These are phyloP conservation scores for Athetis lepigone DNA, from an alignment of 2,888 invertebrate genomes.

Conservation along the genomic window DNA sequence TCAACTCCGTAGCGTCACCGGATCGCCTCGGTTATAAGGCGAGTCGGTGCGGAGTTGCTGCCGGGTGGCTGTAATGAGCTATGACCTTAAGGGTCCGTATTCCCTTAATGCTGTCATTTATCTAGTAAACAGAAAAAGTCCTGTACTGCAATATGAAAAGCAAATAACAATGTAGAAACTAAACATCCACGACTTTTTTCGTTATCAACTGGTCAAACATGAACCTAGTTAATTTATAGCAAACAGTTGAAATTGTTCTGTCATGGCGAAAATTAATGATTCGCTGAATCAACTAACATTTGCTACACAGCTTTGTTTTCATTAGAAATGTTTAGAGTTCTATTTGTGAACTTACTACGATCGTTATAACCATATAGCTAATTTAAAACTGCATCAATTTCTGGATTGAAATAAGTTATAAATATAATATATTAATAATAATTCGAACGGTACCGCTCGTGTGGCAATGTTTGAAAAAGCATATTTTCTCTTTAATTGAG, in stretches of 20 bases:
- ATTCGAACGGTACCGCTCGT: no score
- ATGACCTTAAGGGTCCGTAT: no score
- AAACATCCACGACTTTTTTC: constrained; percentile 27
- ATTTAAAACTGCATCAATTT: no score
- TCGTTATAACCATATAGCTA: no score
- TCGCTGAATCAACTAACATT: constrained; percentile 70
- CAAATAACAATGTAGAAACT: constrained; percentile 8
- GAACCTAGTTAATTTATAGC: constrained; percentile 74
- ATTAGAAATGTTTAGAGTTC: constrained; percentile 21
- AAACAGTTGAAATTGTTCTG: constrained; percentile 81
- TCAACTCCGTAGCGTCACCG: no score
- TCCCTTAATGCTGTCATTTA: neutral
- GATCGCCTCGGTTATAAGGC: no score
- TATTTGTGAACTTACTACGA: constrained; percentile 7
- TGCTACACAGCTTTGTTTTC: constrained; percentile 30
- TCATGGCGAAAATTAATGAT: constrained; percentile 81
- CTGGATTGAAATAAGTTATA: no score
- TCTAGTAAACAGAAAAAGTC: neutral
- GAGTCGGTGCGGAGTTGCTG: no score
- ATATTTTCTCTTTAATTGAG: no score
- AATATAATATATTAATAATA: no score
- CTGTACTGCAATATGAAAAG: constrained; percentile 19
- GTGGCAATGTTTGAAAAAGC: no score
- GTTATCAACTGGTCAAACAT: constrained; percentile 70
- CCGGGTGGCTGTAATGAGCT: no score